Evolutionary conservation across 2,113 vertebrate genomes (phyloP).

Genomic region (Pterocles gutturalis): DNA sequence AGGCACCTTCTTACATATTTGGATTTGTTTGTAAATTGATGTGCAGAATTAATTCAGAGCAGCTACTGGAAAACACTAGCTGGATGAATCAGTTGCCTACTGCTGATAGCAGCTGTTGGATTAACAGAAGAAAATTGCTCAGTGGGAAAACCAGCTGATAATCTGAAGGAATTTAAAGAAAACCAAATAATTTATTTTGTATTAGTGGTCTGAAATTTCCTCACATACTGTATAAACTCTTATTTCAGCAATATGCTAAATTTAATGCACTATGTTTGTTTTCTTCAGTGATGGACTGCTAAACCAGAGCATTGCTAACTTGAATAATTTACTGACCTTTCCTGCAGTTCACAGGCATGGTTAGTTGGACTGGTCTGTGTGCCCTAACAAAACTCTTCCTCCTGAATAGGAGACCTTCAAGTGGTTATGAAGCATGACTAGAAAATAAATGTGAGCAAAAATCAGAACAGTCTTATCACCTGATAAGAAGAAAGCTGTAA

Average conservation of each 20-base stretch:
- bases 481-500: slow-evolving; percentile 13
- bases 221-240: neutral
- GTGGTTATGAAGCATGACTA: neutral
- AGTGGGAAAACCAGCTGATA: neutral
- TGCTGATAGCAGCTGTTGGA: neutral
- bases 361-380: neutral
- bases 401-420: neutral
- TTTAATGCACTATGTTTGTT: neutral
- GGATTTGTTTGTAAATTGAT: neutral
- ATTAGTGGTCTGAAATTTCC: neutral
- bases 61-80: neutral
- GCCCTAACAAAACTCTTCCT: neutral
- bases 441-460: slow-evolving; percentile 35
- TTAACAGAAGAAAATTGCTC: neutral
- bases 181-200: neutral
- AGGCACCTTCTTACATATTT: neutral
- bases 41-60: neutral
- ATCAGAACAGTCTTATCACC: neutral
- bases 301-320: neutral
- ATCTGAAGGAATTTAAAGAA: neutral
- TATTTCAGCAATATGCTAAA: neutral
- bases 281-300: neutral
- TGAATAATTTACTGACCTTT: neutral
- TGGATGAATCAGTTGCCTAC: neutral
- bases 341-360: neutral